Percentiles rank a stretch among this genome's conserved stretches.
Conservation (phyloP, 1,140 invertebrate genomes). For the Zophobas atratus region DNA sequence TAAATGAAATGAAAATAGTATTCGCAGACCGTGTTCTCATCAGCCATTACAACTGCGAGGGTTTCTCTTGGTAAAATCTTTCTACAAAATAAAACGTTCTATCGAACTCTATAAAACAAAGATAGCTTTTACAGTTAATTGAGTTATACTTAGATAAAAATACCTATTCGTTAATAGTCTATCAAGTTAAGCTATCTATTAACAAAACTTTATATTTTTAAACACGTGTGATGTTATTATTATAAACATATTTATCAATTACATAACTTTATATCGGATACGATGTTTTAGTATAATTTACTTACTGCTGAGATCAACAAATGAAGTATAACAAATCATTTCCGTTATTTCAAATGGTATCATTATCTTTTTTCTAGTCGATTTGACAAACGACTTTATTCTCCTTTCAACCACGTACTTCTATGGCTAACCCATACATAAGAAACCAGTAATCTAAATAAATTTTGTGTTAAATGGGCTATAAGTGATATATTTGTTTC, state of each 20-base stretch:
- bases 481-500: background rate
- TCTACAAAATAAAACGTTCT: background rate
- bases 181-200: too few species aligned
- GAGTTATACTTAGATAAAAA: background rate
- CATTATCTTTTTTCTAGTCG: constrained; percentile 31
- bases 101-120: background rate
- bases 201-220: too few species aligned
- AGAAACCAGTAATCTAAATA: background rate
- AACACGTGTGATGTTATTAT: too few species aligned
- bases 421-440: background rate
- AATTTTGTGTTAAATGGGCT: background rate
- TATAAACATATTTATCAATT: too few species aligned
- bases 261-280: background rate
- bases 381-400: constrained; percentile 27
- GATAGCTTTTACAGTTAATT: background rate
- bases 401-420: constrained; percentile 6
- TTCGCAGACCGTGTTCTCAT: constrained; percentile 10
- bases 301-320: background rate
- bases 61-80: background rate
- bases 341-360: constrained; percentile 14
- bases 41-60: constrained; percentile 3
- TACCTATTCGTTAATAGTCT: too few species aligned
- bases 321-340: constrained; percentile 23
- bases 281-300: constrained; percentile 9
- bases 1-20: constrained; percentile 21